These are phyloP conservation scores for Ditylenchus weischeri DNA, from an alignment of 2,888 invertebrate species.

Conservation along the genomic window DNA sequence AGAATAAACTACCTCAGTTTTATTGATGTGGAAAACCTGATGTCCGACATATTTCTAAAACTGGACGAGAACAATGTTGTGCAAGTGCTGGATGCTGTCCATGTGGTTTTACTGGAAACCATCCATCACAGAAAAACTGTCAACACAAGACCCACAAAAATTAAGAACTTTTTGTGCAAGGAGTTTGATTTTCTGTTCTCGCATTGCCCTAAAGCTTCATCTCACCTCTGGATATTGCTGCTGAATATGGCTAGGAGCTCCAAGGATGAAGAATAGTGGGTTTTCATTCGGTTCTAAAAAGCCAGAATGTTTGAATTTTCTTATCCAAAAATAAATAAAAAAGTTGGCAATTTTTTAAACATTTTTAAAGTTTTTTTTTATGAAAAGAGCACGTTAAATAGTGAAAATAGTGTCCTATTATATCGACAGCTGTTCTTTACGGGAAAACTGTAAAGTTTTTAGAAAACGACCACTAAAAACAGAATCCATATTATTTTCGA, in stretches of 20 bases:
- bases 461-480: too few relatives aligned
- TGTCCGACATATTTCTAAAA: conserved; percentile 19
- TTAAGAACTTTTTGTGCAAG: conserved; percentile 8
- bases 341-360: too few relatives aligned
- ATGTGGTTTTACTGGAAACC: conserved; percentile 32
- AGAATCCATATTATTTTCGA: too few relatives aligned
- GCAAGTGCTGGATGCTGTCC: conserved; percentile 26
- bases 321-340: too few relatives aligned
- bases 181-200: conserved; percentile 17
- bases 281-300: too few relatives aligned
- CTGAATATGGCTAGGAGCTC: conserved; percentile 10
- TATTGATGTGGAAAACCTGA: conserved; percentile 19
- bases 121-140: conserved; percentile 1
- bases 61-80: conserved; percentile 22
- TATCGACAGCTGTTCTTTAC: too few relatives aligned
- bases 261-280: conserved; percentile 5
- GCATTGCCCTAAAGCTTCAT: conserved; percentile 5
- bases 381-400: too few relatives aligned
- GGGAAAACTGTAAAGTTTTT: too few relatives aligned
- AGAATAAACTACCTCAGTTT: conserved; percentile 21
- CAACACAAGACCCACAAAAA: not conserved
- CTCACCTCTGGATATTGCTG: conserved; percentile 14
- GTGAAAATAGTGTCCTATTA: too few relatives aligned
- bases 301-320: too few relatives aligned
- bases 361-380: too few relatives aligned